Base-by-base conservation (phyloP, 2,888 invertebrate species). In the Agrotis exclamationis region DNA sequence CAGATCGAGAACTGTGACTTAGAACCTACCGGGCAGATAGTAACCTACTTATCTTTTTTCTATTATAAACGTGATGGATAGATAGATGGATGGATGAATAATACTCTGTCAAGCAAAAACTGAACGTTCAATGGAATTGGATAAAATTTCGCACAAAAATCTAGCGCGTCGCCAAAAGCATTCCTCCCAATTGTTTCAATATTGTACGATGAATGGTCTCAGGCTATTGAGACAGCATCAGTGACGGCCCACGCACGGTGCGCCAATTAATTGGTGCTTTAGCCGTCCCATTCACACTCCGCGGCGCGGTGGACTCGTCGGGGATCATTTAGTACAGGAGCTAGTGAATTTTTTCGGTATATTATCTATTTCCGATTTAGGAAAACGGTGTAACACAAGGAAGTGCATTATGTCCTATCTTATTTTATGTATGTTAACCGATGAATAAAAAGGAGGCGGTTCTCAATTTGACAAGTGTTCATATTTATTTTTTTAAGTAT, bases 191-290 rank as follows among this genome's bases (percentile, higher is more conserved):
- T 33, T 53, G 16, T 7, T 70, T 0, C n/a, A 45, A 0, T 3
- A 45, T 47, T 20, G 51, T 9, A 22, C 51, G 33, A 60, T 47
- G 33, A 53, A 47, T 53, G 24, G 20, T 2, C 33, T 14, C 11
- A 20, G 63, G 24, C 2, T 44, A 53, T 53, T 20, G 20, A 54
- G 6, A 28, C 72, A 54, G n/a, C 24, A 63, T n/a, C 47, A 20
- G 7, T 13, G 0, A 44, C 47, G 54, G 33, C 71, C 73, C 63
- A 44, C 71, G 44, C 54, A 22, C 22, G 28, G 24, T 0, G n/a
- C 3, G 44, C 63, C 54, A 73, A 63, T 71, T 63, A 73, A 73
- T 48, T 73, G 63, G 63, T 56, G 71, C 47, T 63, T 50, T 44
- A 71, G 44, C 54, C 54, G 16, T 2, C 13, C 53, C 53, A 54